Evolutionary conservation across 2,888 invertebrate species (phyloP), one percentile per base, ranked within the genome.

Genomic region (Physocephala rufipes): DNA sequence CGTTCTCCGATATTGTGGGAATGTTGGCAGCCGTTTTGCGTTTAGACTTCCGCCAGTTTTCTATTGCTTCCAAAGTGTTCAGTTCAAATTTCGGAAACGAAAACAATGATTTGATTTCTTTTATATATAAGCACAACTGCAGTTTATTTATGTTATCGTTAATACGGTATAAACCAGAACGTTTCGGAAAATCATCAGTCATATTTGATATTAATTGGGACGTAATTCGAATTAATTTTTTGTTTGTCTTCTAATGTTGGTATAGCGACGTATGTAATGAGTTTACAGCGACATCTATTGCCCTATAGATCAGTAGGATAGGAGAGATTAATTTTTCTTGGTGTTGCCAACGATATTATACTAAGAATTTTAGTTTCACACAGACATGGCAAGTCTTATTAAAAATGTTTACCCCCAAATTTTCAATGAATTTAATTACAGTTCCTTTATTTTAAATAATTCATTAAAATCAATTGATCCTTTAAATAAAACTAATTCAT

Each of bases 81-180:
- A 79, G 76, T 63, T 84, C 82, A 66, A 84, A 85, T 71, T 81
- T 85, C 1, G 85, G 85, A 68, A 86, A 79, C 59, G 83, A 82
- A 30, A 86, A 76, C 71, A 86, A 76, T 2, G 85, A 83, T 74
- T 82, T 82, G 1, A 86, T 79, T 63, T 80, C 82, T 2, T 78
- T 79, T 36, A 84, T 77, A 36, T 76, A 74, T 24, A 84, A 58
- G 47, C 76, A 75, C 30, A 83, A 72, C 73, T 79, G 73, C n/a
- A 84, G 77, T 66, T 78, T 76, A 30, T 81, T 77, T 4, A 85
- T 83, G 63, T 78, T 78, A 47, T 82, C 83, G 49, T 74, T 78
- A 19, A 86, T 75, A 15, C 80, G 81, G 73, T 86, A 86, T 63
- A 84, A 78, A 2, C 84, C 86, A 0, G 86, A 81, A 15, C 79